Evolutionary conservation across 2,888 invertebrate species (phyloP).

Genomic region (Helobdella robusta): DNA sequence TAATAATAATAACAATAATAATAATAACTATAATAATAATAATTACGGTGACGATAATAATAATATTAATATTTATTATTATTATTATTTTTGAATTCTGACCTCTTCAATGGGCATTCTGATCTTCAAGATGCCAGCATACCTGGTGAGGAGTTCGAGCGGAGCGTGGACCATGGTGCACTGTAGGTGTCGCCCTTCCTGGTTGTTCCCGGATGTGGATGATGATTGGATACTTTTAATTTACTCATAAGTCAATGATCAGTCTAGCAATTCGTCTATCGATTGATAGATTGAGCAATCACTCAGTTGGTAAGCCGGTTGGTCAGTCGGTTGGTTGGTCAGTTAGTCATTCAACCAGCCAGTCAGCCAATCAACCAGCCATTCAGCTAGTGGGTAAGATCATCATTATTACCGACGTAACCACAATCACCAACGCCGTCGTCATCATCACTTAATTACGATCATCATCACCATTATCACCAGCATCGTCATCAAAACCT

Average conservation of each 20-base stretch:
- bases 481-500: slow-evolving; percentile 11
- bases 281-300: no score
- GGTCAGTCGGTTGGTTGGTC: no score
- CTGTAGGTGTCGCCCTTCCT: slow-evolving; percentile 7
- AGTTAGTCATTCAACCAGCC: no score
- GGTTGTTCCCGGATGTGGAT: no score
- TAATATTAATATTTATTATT: not conserved
- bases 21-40: not conserved
- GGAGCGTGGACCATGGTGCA: slow-evolving; percentile 56
- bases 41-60: not conserved
- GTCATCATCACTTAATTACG: not conserved
- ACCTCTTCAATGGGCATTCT: slow-evolving; percentile 18
- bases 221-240: no score
- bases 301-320: no score
- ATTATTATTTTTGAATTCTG: not conserved
- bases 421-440: not conserved
- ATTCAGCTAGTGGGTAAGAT: not conserved
- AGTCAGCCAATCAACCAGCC: no score
- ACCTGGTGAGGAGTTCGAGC: slow-evolving; percentile 67
- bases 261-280: no score
- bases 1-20: not conserved
- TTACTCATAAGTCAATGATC: no score
- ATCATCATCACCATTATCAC: not conserved
- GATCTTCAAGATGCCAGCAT: slow-evolving; percentile 59
- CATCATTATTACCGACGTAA: not conserved